phyloP scores from a whole-genome alignment of 2,113 vertebrate genomes.

The Seriola aureovittata region DNA sequence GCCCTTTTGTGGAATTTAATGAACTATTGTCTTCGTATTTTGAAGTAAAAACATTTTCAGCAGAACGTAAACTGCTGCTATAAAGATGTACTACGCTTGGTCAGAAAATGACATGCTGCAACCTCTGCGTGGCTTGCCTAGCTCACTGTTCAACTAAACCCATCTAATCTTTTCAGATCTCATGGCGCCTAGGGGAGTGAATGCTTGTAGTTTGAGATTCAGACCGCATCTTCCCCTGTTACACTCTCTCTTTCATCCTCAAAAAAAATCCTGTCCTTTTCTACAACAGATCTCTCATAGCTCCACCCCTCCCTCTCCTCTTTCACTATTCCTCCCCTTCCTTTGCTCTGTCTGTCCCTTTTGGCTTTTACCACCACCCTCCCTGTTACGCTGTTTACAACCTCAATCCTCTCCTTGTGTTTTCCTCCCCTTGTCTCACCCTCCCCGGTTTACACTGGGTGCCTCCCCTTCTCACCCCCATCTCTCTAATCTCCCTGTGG shows the following conservation, averaged over 20 bases:
- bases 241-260: slow-evolving; percentile 64
- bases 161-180: slow-evolving; percentile 71
- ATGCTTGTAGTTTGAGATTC: slow-evolving; percentile 64
- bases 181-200: slow-evolving; percentile 23
- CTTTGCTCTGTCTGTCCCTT: slow-evolving; percentile 28
- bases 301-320: neutral
- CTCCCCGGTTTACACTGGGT: slow-evolving; percentile 12
- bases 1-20: neutral
- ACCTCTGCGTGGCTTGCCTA: slow-evolving; percentile 26
- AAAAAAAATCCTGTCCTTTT: slow-evolving; percentile 50
- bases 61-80: neutral
- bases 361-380: slow-evolving; percentile 30
- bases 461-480: slow-evolving; percentile 43
- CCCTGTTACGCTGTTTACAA: slow-evolving; percentile 38
- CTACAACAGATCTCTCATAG: slow-evolving; percentile 33
- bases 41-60: neutral
- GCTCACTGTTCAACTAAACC: slow-evolving; percentile 44
- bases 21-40: neutral
- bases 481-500: slow-evolving; percentile 66
- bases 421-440: slow-evolving; percentile 28
- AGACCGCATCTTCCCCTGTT: slow-evolving; percentile 55
- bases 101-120: slow-evolving; percentile 40
- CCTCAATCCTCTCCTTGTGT: slow-evolving; percentile 39
- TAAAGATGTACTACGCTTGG: neutral
- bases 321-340: slow-evolving; percentile 21